Base-by-base conservation (phyloP, 2,113 vertebrate species). In the Cebus imitator region DNA sequence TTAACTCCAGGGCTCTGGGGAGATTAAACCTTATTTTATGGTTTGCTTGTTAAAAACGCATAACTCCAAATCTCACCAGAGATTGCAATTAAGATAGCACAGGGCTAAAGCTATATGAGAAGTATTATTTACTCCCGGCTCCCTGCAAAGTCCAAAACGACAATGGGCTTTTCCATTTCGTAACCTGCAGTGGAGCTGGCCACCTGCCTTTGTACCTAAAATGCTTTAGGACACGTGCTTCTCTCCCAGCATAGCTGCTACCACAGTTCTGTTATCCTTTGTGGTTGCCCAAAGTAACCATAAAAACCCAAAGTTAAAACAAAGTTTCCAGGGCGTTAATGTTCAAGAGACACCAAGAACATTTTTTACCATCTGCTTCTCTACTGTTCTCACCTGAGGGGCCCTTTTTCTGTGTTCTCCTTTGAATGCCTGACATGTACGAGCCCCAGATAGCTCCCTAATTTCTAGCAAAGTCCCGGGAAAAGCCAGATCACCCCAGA, bases 1-100 rank as follows among this genome's bases (percentile, higher is more conserved):
- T 98, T 98, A 98, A 97, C 97, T 98, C 97, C 61, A n/a, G 97
- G 97, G 95, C 96, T 98, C 97, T 92, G 94, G 96, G 97, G 97
- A 98, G 98, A 98, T 98, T 97, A 97, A 97, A 98, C 97, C 92
- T 98, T 97, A 97, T 98, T 98, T 98, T 98, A 98, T 98, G 97
- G 97, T 97, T 98, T 98, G 98, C 97, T 98, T 98, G 98, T 98
- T 98, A 98, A 98, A 98, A 98, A 98, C 92, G 87, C 97, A 96
- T 98, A 98, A 98, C 98, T 98, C 93, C 95, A 97, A 97, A 98
- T 98, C 97, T 97, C 95, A 96, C 97, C 84, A 97, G 96, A 98
- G 98, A 98, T 98, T 97, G 97, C 97, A 98, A 98, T 98, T 98
- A 98, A 98, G 98, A 98, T 98, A 98, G 95, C 94, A 86, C 48